phyloP scores from a whole-genome alignment of 1,140 invertebrate species.

The Drosophila lacertosa region DNA sequence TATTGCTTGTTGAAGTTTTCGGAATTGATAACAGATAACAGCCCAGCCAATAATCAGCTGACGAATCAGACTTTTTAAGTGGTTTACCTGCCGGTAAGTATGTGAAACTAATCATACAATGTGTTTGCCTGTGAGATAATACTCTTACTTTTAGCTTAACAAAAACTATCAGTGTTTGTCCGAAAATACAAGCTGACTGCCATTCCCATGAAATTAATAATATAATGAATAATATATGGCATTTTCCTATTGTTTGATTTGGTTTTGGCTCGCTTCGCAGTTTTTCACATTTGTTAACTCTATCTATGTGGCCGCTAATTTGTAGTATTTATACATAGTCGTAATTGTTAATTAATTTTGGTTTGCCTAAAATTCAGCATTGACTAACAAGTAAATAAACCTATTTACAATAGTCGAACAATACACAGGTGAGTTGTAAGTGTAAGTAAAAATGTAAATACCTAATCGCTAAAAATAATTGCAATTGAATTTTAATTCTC shows the following conservation, averaged over 20 bases:
- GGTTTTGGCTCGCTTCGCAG: constrained; percentile 34
- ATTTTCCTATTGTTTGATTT: neutral
- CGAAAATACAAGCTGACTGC: too few species aligned
- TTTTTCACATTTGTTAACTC: constrained; percentile 37
- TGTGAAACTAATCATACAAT: too few species aligned
- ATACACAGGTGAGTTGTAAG: constrained; percentile 48
- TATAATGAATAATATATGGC: too few species aligned
- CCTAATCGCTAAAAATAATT: constrained; percentile 73
- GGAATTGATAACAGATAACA: constrained; percentile 17
- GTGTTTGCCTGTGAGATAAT: too few species aligned
- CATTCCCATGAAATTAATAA: neutral
- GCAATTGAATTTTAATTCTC: constrained; percentile 74
- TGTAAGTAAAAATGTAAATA: constrained; percentile 51
- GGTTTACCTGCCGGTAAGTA: too few species aligned
- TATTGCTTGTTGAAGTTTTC: constrained; percentile 13
- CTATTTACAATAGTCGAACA: constrained; percentile 68
- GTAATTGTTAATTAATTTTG: constrained; percentile 57
- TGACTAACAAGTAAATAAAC: constrained; percentile 52
- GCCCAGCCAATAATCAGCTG: neutral
- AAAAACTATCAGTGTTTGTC: too few species aligned
- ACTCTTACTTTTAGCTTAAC: too few species aligned
- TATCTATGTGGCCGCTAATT: constrained; percentile 40
- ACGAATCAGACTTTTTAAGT: constrained; percentile 16
- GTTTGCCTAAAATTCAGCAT: constrained; percentile 76
- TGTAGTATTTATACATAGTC: constrained; percentile 39